Percentiles rank a stretch among this genome's conserved stretches.
These are phyloP conservation scores for Condylostylus longicornis DNA, from an alignment of 1,140 invertebrate genomes.

Conservation along the genomic window DNA sequence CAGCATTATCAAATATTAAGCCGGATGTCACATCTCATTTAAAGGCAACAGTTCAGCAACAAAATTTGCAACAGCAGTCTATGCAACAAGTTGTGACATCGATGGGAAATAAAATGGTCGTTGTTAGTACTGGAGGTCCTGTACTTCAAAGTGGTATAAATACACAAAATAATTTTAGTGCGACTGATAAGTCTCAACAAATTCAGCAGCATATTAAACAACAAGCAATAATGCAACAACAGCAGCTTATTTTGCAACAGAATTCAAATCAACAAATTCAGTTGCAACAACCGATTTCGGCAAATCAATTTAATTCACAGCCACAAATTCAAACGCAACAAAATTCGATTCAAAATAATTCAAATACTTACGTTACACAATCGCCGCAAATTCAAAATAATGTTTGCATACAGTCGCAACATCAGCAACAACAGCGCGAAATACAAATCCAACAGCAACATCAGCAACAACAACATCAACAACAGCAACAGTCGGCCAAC, in stretches of 20 bases:
- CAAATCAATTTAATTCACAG: no score
- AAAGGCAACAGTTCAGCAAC: slow-evolving; percentile 12
- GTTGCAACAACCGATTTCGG: slow-evolving; percentile 10
- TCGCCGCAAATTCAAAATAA: slow-evolving; percentile 9
- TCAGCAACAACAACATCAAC: slow-evolving; percentile 17
- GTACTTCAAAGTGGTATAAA: background rate
- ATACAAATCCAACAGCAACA: slow-evolving; percentile 16
- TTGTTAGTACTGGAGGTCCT: background rate
- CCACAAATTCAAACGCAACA: slow-evolving; percentile 12
- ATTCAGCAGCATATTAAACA: slow-evolving; percentile 9
- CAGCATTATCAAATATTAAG: slow-evolving; percentile 42
- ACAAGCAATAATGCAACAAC: slow-evolving; percentile 10
- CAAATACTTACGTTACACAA: slow-evolving; percentile 8
- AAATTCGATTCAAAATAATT: slow-evolving; percentile 21
- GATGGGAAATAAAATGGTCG: background rate
- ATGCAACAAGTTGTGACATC: slow-evolving; percentile 15
- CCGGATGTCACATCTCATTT: no score
- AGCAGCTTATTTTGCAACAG: slow-evolving; percentile 1
- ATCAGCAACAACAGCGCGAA: slow-evolving; percentile 17
- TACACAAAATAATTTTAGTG: background rate
- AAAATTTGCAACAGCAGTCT: slow-evolving; percentile 20
- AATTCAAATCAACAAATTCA: slow-evolving; percentile 6
- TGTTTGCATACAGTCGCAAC: slow-evolving; percentile 13
- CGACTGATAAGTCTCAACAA: background rate
- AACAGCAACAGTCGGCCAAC: slow-evolving; percentile 11